These are phyloP conservation scores for Drepana falcataria DNA, from an alignment of 2,888 invertebrate species.

Conservation along the genomic window DNA sequence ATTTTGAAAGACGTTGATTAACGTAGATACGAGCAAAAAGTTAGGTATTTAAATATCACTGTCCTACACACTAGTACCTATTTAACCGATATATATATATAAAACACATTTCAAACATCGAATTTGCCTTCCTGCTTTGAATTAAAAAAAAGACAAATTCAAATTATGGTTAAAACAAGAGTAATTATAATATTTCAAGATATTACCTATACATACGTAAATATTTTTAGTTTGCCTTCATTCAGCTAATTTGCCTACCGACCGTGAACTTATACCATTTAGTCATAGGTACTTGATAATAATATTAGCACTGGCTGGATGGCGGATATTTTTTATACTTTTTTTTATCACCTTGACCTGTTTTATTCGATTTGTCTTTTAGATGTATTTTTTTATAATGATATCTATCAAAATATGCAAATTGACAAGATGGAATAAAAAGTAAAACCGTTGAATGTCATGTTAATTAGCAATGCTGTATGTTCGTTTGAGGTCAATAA, in stretches of 20 bases:
- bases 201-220: too few species aligned
- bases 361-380: not conserved
- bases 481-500: not conserved
- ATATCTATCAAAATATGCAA: not conserved
- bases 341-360: slow-evolving; percentile 1
- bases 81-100: too few species aligned
- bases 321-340: not conserved
- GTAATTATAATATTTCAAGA: too few species aligned
- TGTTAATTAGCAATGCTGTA: not conserved
- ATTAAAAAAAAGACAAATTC: too few species aligned
- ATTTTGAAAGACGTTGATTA: too few species aligned
- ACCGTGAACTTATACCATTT: slow-evolving; percentile 3
- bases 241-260: not conserved
- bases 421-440: too few species aligned
- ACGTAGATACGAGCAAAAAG: too few species aligned
- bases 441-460: not conserved
- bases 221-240: not conserved
- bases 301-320: slow-evolving; percentile 4
- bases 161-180: too few species aligned
- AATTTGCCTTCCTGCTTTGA: too few species aligned
- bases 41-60: too few species aligned
- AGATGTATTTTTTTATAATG: not conserved
- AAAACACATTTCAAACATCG: too few species aligned
- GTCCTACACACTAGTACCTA: too few species aligned
- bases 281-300: slow-evolving; percentile 1